phyloP scores from a whole-genome alignment of 2,113 vertebrate species.

The Bothrops jararaca region DNA sequence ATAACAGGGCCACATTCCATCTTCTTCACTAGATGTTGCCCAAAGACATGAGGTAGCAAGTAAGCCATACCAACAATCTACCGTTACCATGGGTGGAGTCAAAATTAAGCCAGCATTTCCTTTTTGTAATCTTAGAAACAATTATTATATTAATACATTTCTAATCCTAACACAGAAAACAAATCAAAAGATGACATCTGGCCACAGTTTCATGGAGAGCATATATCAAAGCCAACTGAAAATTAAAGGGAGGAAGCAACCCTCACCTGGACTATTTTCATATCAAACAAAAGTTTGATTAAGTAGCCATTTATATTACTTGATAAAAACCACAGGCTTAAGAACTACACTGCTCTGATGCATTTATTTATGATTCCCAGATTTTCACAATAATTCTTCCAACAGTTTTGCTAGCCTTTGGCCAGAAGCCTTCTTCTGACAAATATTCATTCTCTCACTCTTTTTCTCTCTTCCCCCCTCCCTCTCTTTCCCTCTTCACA shows the following conservation, averaged over 20 bases:
- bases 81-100: neutral
- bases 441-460: slow-evolving; percentile 2
- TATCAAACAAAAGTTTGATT: slow-evolving; percentile 19
- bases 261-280: neutral
- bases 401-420: slow-evolving; percentile 24
- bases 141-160: neutral
- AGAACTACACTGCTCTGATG: neutral
- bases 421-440: slow-evolving; percentile 17
- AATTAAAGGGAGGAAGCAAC: neutral
- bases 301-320: slow-evolving; percentile 18
- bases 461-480: no score
- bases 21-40: neutral
- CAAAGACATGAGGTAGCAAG: neutral
- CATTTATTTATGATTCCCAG: slow-evolving; percentile 14
- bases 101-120: neutral
- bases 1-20: neutral
- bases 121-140: neutral
- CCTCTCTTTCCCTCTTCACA: neutral
- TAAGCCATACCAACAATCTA: neutral
- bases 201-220: neutral
- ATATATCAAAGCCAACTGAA: neutral
- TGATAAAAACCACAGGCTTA: slow-evolving; percentile 28
- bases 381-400: slow-evolving; percentile 32
- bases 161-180: neutral
- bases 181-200: neutral